Evolutionary conservation across 2,888 invertebrate genomes (phyloP), one percentile per base, ranked within the genome.

Genomic region (Pollenia griseotomentosa): DNA sequence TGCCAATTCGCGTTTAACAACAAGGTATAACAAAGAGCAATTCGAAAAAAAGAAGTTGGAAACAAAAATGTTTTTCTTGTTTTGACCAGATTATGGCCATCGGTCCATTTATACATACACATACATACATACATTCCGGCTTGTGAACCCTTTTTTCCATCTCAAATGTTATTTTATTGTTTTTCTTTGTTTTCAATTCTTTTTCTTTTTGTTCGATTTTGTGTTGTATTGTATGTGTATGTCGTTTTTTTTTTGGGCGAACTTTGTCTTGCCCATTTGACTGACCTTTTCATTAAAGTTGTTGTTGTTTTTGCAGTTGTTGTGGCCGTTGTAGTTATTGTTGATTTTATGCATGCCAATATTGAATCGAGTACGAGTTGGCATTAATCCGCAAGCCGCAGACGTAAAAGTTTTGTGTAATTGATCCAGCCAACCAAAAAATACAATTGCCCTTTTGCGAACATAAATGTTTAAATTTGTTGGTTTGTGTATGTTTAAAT

Each of bases 1-100:
- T 92, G 91, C 89, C 90, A 90, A 90, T 91, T 89, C 90, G 90
- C 90, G 91, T 91, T 84, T 59, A 87, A 78, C 83, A 74, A 74
- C 53, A 59, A 74, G 48, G 61, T 65, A 65, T 55, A 14, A 51
- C 14, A n/a, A 23, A 33, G 1, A 33, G 19, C 16, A 65, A 65
- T 14, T 33, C 33, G 51, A 48, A 53, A 73, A 68, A 12, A 48
- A 68, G 53, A 14, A 9, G 33, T 73, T 14, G 46, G 48, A 74
- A 82, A 63, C 63, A 63, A 33, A 83, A 86, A 68, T 78, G 78
- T 68, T 84, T 84, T 87, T 78, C 73, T 74, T 84, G 84, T 82
- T 87, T 78, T 70, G 44, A 65, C 61, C 84, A 78, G 87, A 78
- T 87, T 84, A 81, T 81, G 63, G 19, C 46, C 63, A 80, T 55